These are phyloP conservation scores for Venustaconcha ellipsiformis DNA, from an alignment of 1,140 invertebrate genomes.

Conservation along the genomic window DNA sequence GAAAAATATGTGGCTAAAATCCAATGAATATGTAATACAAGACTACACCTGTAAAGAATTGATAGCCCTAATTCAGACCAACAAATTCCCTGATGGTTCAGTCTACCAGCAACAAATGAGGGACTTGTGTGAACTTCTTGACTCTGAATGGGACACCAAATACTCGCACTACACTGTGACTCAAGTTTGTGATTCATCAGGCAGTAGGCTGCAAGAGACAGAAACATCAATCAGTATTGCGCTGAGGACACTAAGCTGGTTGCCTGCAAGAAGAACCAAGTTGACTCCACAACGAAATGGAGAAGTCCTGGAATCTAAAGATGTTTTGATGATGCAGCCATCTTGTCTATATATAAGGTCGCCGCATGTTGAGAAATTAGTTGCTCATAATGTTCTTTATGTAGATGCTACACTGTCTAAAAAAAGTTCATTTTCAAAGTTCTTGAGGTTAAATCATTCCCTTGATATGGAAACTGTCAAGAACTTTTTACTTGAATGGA, in stretches of 20 bases:
- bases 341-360: slow-evolving; percentile 20
- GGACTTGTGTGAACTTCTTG: slow-evolving; percentile 38
- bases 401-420: background rate
- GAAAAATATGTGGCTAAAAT: slow-evolving; percentile 30
- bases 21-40: slow-evolving; percentile 24
- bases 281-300: background rate
- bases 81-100: slow-evolving; percentile 1
- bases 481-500: slow-evolving; percentile 47
- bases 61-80: slow-evolving; percentile 25
- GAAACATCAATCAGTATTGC: slow-evolving; percentile 39
- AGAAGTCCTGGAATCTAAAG: background rate
- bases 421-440: slow-evolving; percentile 42
- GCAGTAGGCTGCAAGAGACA: slow-evolving; percentile 4
- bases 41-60: slow-evolving; percentile 46
- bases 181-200: slow-evolving; percentile 8
- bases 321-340: slow-evolving; percentile 8
- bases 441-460: slow-evolving; percentile 47
- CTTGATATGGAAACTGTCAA: slow-evolving; percentile 35
- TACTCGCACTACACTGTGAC: slow-evolving; percentile 30
- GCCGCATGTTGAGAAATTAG: slow-evolving; percentile 17
- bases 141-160: slow-evolving; percentile 37
- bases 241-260: slow-evolving; percentile 35
- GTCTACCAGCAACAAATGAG: slow-evolving; percentile 39
- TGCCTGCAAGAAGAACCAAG: slow-evolving; percentile 24
- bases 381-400: slow-evolving; percentile 39